Evolutionary conservation across 2,797 vertebrate genomes (phyloP).

Genomic region (Lemur catta): DNA sequence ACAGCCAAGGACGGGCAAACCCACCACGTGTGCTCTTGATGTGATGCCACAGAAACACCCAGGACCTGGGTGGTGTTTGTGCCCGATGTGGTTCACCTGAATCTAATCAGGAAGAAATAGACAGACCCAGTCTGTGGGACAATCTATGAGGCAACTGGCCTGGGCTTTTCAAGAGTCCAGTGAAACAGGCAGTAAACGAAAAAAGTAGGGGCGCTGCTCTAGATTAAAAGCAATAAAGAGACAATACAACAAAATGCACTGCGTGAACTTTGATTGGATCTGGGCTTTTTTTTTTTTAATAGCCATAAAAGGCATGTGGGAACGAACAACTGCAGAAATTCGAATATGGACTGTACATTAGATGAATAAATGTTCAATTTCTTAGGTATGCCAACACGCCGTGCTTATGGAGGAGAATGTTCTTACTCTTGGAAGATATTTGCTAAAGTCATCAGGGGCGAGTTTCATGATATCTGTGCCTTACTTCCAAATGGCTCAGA

Average conservation of each 20-base stretch:
- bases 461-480: neutral
- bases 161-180: neutral
- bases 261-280: neutral
- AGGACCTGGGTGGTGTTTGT: no score
- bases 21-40: rapidly evolving
- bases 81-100: neutral
- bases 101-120: neutral
- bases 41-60: neutral
- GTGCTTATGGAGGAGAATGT: neutral
- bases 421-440: neutral
- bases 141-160: neutral
- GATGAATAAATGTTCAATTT: neutral
- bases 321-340: neutral
- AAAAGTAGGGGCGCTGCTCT: neutral
- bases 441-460: neutral
- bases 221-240: neutral
- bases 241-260: neutral
- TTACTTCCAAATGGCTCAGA: neutral
- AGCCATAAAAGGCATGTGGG: neutral
- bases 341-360: neutral
- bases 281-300: neutral
- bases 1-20: rapidly evolving
- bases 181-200: neutral
- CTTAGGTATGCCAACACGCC: neutral
- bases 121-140: neutral